Evolutionary conservation across 2,888 invertebrate species (phyloP), one percentile per base, ranked within the genome.

Genomic region (Eupithecia centaureata): DNA sequence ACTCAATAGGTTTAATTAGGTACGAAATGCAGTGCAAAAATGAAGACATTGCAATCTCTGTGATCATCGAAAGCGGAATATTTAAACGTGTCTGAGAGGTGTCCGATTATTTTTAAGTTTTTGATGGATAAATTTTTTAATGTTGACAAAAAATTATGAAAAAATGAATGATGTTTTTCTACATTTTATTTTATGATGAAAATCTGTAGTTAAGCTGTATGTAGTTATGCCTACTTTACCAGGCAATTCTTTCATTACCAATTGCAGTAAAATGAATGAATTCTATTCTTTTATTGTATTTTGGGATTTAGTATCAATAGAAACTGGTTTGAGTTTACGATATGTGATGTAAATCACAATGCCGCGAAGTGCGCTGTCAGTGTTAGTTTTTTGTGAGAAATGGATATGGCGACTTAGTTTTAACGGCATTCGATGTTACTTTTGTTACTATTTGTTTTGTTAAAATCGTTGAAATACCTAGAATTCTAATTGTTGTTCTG

Each of bases 151-250:
- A 83, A 84, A 81, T 71, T 74, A 79, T 78, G 67, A 71, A 75
- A 57, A 77, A 80, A 79, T 79, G 79, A 80, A 81, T 82, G 86
- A 83, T 81, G 84, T 92, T 92, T 52, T 92, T 90, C 90, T 89
- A 92, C 86, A 80, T 88, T 47, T 88, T 80, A 82, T 82, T 91
- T 93, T 91, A 88, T 81, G 85, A 88, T 77, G 82, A 84, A 84
- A 90, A 88, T 91, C 87, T 84, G 83, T 93, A 93, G 89, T 84
- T 93, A 92, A 92, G 92, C 89, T 88, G 86, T 92, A 89, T 92
- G 92, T 57, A 85, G 88, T 88, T 87, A 86, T 83, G 90, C 90
- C 90, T 92, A 90, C 88, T 85, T 83, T 80, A 81, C 75, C 72
- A 75, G 78, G 84, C 82, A 79, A 75, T 42, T 65, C 47, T 66